These are phyloP conservation scores for Rhea americana DNA, from an alignment of 2,113 vertebrate genomes.

Conservation along the genomic window DNA sequence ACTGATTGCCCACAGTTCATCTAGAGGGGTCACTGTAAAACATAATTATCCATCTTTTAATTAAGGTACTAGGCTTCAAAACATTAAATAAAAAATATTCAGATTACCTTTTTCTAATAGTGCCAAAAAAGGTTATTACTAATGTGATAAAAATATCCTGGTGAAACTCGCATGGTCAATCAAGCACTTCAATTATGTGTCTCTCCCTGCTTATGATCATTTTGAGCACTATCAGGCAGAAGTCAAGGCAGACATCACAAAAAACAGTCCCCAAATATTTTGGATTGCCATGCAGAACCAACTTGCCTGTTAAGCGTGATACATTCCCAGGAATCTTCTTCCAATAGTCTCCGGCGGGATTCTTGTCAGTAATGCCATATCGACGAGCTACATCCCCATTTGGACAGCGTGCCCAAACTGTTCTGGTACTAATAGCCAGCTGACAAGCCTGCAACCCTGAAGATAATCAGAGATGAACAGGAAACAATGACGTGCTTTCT, in stretches of 20 bases:
- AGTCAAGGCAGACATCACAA: background rate
- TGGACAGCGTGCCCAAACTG: slow-evolving; percentile 91
- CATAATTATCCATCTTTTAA: slow-evolving; percentile 25
- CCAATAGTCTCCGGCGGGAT: slow-evolving; percentile 97
- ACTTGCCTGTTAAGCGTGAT: slow-evolving; percentile 86
- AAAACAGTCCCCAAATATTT: background rate
- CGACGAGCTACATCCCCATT: slow-evolving; percentile 92
- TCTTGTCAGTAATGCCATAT: slow-evolving; percentile 89
- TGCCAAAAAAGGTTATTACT: background rate
- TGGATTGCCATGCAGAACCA: background rate
- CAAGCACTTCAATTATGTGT: background rate
- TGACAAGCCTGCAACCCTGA: slow-evolving; percentile 90
- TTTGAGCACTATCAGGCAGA: background rate
- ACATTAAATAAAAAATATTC: background rate
- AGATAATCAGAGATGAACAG: background rate
- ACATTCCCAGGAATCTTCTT: slow-evolving; percentile 91
- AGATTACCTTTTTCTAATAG: background rate
- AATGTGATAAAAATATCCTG: background rate
- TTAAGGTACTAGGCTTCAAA: slow-evolving; percentile 1
- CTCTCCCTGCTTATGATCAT: background rate
- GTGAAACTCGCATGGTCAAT: background rate
- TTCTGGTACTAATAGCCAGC: slow-evolving; percentile 86
- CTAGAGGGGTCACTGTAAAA: slow-evolving; percentile 85
- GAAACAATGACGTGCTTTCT: background rate
- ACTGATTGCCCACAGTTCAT: slow-evolving; percentile 92